Conservation (phyloP, 2,113 vertebrate genomes). For the Amphiprion ocellaris region DNA sequence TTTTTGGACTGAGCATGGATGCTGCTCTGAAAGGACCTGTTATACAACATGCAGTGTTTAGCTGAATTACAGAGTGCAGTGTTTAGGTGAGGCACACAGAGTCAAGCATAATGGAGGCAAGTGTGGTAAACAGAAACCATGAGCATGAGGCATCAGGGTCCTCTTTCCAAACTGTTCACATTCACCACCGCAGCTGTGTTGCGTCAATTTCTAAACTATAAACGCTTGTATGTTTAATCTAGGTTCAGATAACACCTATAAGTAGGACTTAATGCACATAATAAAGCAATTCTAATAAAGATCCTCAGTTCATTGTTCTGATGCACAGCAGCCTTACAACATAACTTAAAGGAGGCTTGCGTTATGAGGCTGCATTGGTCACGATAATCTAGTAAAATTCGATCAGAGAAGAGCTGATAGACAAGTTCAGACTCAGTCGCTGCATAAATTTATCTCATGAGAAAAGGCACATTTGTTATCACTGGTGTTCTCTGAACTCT, state of each 20-base stretch:
- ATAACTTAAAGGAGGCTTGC: constrained; percentile 38
- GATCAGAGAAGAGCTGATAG: constrained; percentile 59
- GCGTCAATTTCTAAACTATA: constrained; percentile 16
- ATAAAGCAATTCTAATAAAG: constrained; percentile 35
- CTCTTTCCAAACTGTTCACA: constrained; percentile 2
- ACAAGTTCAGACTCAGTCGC: constrained; percentile 52
- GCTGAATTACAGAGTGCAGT: constrained; percentile 32
- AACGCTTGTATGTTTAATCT: constrained; percentile 13
- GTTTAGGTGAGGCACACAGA: constrained; percentile 31
- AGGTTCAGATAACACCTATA: constrained; percentile 5
- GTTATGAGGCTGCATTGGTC: constrained; percentile 46
- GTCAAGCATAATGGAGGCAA: constrained; percentile 17
- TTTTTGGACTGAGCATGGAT: neutral
- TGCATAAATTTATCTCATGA: constrained; percentile 58
- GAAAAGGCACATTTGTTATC: constrained; percentile 60
- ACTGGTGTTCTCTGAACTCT: constrained; percentile 59
- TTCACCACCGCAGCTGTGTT: neutral
- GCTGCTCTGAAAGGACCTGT: constrained; percentile 38
- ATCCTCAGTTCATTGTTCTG: constrained; percentile 26
- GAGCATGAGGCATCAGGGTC: neutral
- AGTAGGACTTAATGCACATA: constrained; percentile 21
- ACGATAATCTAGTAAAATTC: constrained; percentile 66
- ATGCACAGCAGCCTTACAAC: constrained; percentile 28
- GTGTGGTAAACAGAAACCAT: constrained; percentile 11
- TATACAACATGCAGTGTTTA: constrained; percentile 9